Percentiles rank a stretch among this genome's conserved stretches.
phyloP scores from a whole-genome alignment of 2,113 vertebrate genomes.

The Rhizomys pruinosus region DNA sequence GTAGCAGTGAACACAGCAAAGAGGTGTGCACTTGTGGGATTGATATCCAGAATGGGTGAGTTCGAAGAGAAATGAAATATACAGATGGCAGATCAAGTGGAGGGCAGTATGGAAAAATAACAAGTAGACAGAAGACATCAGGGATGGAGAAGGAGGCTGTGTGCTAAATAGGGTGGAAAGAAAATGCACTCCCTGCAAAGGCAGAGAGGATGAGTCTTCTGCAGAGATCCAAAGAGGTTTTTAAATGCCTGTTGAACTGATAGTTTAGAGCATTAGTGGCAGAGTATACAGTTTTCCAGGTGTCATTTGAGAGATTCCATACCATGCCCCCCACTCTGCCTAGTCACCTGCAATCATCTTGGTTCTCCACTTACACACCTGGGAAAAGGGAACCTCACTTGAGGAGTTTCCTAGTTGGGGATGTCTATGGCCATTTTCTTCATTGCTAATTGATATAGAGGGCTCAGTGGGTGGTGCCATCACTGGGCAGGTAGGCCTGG shows the following conservation, averaged over 20 bases:
- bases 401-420: too few relatives aligned
- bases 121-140: background rate
- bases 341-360: background rate
- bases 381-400: too few relatives aligned
- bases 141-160: background rate
- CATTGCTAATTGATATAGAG: too few relatives aligned
- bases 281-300: background rate
- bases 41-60: background rate
- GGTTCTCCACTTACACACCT: too few relatives aligned
- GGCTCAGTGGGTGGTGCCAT: too few relatives aligned
- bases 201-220: background rate
- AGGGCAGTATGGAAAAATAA: background rate
- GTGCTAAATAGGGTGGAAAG: background rate
- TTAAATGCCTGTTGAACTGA: background rate
- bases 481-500: too few relatives aligned
- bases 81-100: background rate
- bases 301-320: background rate
- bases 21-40: background rate
- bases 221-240: background rate
- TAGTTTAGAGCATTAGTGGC: background rate
- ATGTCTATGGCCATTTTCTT: too few relatives aligned
- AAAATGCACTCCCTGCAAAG: background rate
- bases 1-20: background rate
- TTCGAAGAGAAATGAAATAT: background rate
- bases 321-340: background rate